Evolutionary conservation across 2,888 invertebrate species (phyloP).

Genomic region (Callosobruchus maculatus): DNA sequence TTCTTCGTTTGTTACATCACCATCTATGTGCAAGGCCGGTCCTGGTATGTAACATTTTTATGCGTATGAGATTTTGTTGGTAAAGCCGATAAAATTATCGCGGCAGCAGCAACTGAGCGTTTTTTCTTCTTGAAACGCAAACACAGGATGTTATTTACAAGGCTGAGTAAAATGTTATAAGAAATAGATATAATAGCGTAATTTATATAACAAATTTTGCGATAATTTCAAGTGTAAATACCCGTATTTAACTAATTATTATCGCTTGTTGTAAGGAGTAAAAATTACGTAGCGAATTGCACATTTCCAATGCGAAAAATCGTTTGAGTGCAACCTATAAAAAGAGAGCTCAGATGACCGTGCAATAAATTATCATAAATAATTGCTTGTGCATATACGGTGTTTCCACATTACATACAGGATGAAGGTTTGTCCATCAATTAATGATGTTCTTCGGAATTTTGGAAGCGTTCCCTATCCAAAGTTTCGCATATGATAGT

Average conservation of each 20-base stretch:
- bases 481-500: no score
- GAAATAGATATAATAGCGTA: not conserved
- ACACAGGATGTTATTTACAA: not conserved
- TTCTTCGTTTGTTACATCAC: not conserved
- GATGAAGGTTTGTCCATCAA: not conserved
- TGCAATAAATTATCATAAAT: not conserved
- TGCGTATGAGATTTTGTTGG: not conserved
- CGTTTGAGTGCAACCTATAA: not conserved
- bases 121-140: not conserved
- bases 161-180: not conserved
- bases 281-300: not conserved
- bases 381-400: not conserved
- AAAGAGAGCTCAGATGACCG: not conserved
- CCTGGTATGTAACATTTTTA: not conserved
- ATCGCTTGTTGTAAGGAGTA: not conserved
- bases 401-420: not conserved
- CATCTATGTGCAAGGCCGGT: not conserved
- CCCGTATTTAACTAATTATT: not conserved
- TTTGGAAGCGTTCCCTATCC: no score
- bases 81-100: not conserved
- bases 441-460: no score
- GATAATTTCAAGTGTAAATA: not conserved
- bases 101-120: not conserved
- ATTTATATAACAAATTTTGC: not conserved
- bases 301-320: not conserved